phyloP scores from a whole-genome alignment of 2,888 invertebrate genomes.

The Sphaerophoria rueppellii region DNA sequence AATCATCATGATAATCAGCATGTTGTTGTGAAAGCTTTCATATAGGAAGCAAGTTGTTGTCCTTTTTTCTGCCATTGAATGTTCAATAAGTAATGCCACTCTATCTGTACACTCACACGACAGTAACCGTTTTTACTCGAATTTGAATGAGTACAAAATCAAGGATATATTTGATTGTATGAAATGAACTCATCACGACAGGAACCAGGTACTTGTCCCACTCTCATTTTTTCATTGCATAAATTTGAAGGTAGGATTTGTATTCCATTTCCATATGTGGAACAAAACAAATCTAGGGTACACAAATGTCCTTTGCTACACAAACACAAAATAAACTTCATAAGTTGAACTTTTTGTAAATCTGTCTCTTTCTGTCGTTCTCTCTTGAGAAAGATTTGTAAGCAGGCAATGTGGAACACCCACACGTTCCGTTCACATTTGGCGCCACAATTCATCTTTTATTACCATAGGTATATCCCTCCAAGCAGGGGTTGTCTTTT shows the following conservation, averaged over 20 bases:
- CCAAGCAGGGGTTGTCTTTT: conserved; percentile 37
- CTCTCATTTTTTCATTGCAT: conserved; percentile 26
- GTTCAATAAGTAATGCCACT: conserved; percentile 43
- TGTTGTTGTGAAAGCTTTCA: conserved; percentile 50
- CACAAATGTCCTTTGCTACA: conserved; percentile 35
- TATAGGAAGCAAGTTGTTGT: conserved; percentile 1
- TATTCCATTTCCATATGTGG: conserved; percentile 9
- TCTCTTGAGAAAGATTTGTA: background rate
- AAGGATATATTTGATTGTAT: conserved; percentile 38
- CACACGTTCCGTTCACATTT: conserved; percentile 45
- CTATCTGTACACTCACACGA: conserved; percentile 6
- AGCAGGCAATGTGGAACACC: background rate
- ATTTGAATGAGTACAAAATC: conserved; percentile 7
- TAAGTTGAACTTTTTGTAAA: conserved; percentile 22
- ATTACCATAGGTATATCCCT: conserved; percentile 59
- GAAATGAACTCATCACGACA: background rate
- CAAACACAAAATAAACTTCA: conserved; percentile 25
- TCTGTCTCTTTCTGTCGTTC: background rate
- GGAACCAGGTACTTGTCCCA: conserved; percentile 22
- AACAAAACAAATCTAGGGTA: conserved; percentile 47
- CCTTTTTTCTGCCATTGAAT: conserved; percentile 36
- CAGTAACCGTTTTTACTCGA: background rate
- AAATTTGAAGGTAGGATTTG: conserved; percentile 7
- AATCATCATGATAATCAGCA: conserved; percentile 26
- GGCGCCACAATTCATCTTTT: conserved; percentile 71